These are phyloP conservation scores for Notiomystis cincta DNA, from an alignment of 2,113 vertebrate genomes.

Conservation along the genomic window DNA sequence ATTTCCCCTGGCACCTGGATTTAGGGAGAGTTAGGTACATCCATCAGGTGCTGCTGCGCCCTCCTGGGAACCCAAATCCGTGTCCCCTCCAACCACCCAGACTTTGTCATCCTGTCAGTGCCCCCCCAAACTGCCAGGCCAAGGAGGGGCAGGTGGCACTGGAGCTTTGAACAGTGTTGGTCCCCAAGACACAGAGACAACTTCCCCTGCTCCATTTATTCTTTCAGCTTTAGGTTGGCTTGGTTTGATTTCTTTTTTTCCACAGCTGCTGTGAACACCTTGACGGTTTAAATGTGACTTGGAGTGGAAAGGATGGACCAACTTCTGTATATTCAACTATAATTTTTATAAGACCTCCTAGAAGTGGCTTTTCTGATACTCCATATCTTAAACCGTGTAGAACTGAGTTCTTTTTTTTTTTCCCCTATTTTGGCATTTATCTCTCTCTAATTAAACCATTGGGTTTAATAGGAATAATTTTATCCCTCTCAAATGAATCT, in stretches of 20 bases:
- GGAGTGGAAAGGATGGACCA: not conserved
- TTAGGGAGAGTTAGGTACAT: not conserved
- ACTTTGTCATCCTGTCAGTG: not conserved
- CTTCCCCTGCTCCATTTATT: not conserved
- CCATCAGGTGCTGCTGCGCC: not conserved
- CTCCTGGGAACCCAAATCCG: fast-evolving
- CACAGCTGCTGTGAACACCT: not conserved
- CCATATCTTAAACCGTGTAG: not conserved
- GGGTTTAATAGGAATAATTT: not conserved
- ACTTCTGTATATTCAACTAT: not conserved
- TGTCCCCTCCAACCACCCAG: fast-evolving
- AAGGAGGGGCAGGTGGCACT: not conserved
- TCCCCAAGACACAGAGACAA: no score
- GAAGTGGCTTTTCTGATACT: not conserved
- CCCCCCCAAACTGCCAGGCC: not conserved
- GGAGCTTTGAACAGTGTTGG: not conserved
- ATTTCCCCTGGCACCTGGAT: not conserved
- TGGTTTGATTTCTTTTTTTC: fast-evolving
- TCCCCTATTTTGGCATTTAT: not conserved
- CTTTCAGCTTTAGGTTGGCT: not conserved
- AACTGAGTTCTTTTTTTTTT: not conserved
- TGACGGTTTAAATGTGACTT: not conserved
- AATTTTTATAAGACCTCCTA: not conserved
- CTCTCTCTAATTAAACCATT: not conserved
- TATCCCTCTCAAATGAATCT: not conserved